These are phyloP conservation scores for Trissonchulus sp. DNA, from an alignment of 2,888 invertebrate species.

Conservation along the genomic window DNA sequence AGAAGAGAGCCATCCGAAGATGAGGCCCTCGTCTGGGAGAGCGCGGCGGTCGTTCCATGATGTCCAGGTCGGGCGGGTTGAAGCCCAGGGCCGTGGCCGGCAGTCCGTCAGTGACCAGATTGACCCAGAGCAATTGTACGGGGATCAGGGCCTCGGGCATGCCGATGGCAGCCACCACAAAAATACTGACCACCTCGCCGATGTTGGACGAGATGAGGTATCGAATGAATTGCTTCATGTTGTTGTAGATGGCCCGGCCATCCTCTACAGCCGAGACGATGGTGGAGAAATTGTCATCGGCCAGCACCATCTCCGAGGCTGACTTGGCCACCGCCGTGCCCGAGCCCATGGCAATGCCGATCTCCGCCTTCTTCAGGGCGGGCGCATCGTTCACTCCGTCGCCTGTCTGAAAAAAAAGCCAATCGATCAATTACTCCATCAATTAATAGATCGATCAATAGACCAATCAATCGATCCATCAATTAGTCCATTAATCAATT, in stretches of 20 bases:
- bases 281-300: constrained; percentile 99
- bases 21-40: constrained; percentile 94
- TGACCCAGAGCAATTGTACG: constrained; percentile 99
- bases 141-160: constrained; percentile 99
- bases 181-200: constrained; percentile 85
- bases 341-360: constrained; percentile 95
- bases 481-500: too few relatives aligned
- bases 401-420: constrained; percentile 67
- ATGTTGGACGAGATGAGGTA: constrained; percentile 99
- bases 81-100: constrained; percentile 99
- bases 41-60: constrained; percentile 98
- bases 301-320: constrained; percentile 99
- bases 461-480: too few relatives aligned
- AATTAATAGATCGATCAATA: too few relatives aligned
- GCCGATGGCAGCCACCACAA: constrained; percentile 98
- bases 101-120: constrained; percentile 88
- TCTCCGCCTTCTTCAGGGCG: constrained; percentile 82
- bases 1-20: constrained; percentile 99
- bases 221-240: constrained; percentile 99
- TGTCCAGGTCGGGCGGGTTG: constrained; percentile 99
- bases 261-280: constrained; percentile 99
- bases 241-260: constrained; percentile 99
- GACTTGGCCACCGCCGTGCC: constrained; percentile 99
- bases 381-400: constrained; percentile 99
- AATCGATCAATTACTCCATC: too few relatives aligned